Base-by-base conservation (phyloP, 2,888 invertebrate genomes). In the Phaedon cochleariae region DNA sequence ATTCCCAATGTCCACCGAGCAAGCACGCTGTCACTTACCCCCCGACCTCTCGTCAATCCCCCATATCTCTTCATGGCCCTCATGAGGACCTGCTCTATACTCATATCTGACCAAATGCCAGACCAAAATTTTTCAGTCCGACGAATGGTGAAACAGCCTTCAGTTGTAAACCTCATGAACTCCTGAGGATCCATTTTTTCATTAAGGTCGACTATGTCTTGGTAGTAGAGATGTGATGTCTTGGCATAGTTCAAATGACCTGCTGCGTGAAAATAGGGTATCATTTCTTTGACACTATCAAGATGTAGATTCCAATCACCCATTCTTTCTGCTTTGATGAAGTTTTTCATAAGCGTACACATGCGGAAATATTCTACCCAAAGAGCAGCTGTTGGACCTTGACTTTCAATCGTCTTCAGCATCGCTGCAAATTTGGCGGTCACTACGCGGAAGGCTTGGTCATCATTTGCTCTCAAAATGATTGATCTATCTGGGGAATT, bases 21-120 rank as follows among this genome's bases (percentile, higher is more conserved):
- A 1, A 75, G 61, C 10, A 71, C 69, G 37, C 63, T 71, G 9
- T 70, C 65, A 0, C 53, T 62, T 1, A 70, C 48, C 5, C 65
- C 74, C 41, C 72, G 68, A 1, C 72, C 69, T 41, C 48, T 59
- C n/a, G 73, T 69, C 6, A 69, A 18, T 9, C 77, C 78, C 7
- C 72, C 70, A 15, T n/a, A n/a, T 9, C 63, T 53, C 69, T 79
- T 77, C 68, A 77, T 74, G 0, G 61, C 21, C 53, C 70, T 54
- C 77, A 78, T 80, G 2, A 79, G 31, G 0, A 62, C 53, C 61
- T 80, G 78, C 53, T 82, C 80, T 46, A 81, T 80, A 1, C 71
- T 76, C 73, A 73, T 69, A 9, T 73, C 74, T 3, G 74, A 61
- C 73, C 67, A 75, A 17, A 73, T 67, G 7, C 77, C 75, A 5